Conservation (phyloP, 2,888 invertebrate species). For the Sisyra terminalis region DNA sequence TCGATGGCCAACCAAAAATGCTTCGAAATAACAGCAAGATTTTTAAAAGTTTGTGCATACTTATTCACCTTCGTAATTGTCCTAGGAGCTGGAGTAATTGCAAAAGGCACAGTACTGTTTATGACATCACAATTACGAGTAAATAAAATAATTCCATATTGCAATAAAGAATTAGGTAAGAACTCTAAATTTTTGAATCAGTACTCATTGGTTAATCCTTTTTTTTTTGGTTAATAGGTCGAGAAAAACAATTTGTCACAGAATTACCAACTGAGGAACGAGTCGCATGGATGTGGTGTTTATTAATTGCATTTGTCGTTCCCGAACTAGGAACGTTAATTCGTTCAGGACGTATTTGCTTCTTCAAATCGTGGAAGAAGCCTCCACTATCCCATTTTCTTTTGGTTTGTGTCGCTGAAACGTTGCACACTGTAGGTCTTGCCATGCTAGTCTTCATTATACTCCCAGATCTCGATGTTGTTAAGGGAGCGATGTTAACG, state of each 20-base stretch:
- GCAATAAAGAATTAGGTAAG: slow-evolving; percentile 72
- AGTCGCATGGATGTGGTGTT: slow-evolving; percentile 85
- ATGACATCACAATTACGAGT: slow-evolving; percentile 81
- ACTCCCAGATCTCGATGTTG: slow-evolving; percentile 81
- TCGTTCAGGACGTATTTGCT: slow-evolving; percentile 70
- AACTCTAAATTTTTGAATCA: no score
- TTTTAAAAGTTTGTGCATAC: slow-evolving; percentile 73
- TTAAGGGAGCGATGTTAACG: slow-evolving; percentile 90
- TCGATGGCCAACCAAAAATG: slow-evolving; percentile 80
- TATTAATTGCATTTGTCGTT: slow-evolving; percentile 71
- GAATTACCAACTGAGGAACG: slow-evolving; percentile 70
- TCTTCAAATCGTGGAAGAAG: slow-evolving; percentile 73
- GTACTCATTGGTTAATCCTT: slow-evolving; percentile 2
- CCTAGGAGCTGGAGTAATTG: slow-evolving; percentile 67
- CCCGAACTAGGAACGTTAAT: slow-evolving; percentile 81
- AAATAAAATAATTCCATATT: slow-evolving; percentile 60
- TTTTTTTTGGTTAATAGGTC: slow-evolving; percentile 37
- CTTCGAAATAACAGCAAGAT: slow-evolving; percentile 67
- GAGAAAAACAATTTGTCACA: slow-evolving; percentile 72
- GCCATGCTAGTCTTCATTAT: slow-evolving; percentile 76
- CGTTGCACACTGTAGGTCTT: slow-evolving; percentile 74
- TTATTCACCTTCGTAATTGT: slow-evolving; percentile 72
- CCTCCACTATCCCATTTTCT: slow-evolving; percentile 49
- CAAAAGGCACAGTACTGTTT: slow-evolving; percentile 77
- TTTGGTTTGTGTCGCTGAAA: slow-evolving; percentile 67